A percentile compares a stretch with the other conserved stretches of the same genome.
phyloP scores from a whole-genome alignment of 2,797 vertebrate genomes.

The Karalla daura region DNA sequence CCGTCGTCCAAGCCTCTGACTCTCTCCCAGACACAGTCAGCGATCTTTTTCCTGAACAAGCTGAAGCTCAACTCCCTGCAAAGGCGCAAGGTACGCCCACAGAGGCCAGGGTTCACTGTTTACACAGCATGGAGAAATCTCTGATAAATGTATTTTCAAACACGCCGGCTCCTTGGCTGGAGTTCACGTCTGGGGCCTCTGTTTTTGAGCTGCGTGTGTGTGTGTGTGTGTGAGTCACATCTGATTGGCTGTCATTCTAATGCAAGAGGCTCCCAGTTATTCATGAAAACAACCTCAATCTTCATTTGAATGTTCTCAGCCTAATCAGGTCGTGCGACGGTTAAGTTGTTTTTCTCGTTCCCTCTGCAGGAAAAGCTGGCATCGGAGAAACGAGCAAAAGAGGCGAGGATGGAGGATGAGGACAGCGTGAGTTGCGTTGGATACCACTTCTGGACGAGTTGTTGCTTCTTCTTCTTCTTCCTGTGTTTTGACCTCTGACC shows the following conservation, averaged over 20 bases:
- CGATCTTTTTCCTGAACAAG: slow-evolving; percentile 92
- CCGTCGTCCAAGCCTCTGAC: slow-evolving; percentile 63
- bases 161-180: slow-evolving; percentile 6
- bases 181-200: slow-evolving; percentile 25
- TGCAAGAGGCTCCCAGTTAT: not conserved
- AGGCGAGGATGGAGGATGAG: slow-evolving; percentile 76
- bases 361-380: slow-evolving; percentile 75
- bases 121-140: slow-evolving; percentile 28
- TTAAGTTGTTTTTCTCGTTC: not conserved
- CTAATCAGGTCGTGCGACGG: slow-evolving; percentile 45
- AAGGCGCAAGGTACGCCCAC: slow-evolving; percentile 81
- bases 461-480: not conserved
- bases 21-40: slow-evolving; percentile 78
- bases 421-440: slow-evolving; percentile 68
- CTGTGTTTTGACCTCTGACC: not conserved
- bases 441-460: not conserved
- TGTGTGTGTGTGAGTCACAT: slow-evolving; percentile 27
- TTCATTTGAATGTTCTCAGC: not conserved
- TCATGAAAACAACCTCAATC: not conserved
- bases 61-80: slow-evolving; percentile 88
- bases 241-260: slow-evolving; percentile 6
- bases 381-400: slow-evolving; percentile 49
- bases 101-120: slow-evolving; percentile 27
- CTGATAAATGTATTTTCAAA: slow-evolving; percentile 47
- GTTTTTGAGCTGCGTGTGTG: too few species aligned